Evolutionary conservation across 53 echinoderm and acorn worm genomes (phyloP).

Genomic region (Paelopatides confundens): DNA sequence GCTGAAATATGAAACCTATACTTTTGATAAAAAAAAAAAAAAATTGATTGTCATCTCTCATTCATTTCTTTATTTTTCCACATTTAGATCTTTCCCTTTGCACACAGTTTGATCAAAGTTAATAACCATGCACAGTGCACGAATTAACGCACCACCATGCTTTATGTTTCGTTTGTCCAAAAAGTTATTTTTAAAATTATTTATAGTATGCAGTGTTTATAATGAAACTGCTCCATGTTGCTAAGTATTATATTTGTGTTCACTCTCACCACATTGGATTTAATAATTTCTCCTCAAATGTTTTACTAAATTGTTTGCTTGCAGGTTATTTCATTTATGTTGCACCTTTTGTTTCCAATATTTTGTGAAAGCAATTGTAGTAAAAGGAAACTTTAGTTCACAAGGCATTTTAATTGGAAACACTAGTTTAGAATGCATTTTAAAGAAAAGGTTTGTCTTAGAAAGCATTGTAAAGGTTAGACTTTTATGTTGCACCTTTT

Average conservation of each 20-base stretch:
- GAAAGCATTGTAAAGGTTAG: no score
- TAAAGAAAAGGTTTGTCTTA: no score
- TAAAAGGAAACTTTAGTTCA: not conserved
- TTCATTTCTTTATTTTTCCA: not conserved
- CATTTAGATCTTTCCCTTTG: not conserved
- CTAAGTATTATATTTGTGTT: no score
- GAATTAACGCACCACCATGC: not conserved
- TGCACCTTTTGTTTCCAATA: not conserved
- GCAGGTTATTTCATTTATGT: not conserved
- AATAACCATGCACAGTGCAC: slow-evolving; percentile 13
- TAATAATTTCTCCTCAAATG: not conserved
- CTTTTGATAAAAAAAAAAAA: not conserved
- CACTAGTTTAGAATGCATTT: no score
- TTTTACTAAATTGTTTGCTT: not conserved
- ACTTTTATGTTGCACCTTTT: no score
- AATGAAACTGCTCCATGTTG: not conserved
- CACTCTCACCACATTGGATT: no score
- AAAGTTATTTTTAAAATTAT: not conserved
- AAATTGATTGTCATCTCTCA: not conserved
- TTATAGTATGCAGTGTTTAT: not conserved
- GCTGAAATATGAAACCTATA: slow-evolving; percentile 22
- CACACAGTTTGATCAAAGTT: not conserved
- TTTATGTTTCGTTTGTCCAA: not conserved
- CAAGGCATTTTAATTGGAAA: no score
- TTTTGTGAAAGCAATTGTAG: not conserved